Evolutionary conservation across 2,888 invertebrate genomes (phyloP), one percentile per base, ranked within the genome.

Genomic region (Epistrophella euchroma): DNA sequence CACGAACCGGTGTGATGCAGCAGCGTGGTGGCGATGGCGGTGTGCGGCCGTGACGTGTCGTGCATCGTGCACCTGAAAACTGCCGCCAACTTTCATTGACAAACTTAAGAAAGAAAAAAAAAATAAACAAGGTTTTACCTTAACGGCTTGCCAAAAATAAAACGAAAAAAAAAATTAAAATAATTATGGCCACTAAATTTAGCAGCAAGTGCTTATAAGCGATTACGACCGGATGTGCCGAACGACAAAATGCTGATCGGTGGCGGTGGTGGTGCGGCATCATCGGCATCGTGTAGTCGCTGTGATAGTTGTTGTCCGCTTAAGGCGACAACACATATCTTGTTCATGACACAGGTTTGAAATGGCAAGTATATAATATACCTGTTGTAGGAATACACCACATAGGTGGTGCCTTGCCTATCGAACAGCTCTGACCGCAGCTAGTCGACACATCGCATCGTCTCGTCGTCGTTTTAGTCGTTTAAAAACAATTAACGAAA

Each of bases 401-500:
- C 28, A 28, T 28, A 28, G 28, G 28, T 28, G 37, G 19, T 37
- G 11, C 19, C 37, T 58, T 35, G 55, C 43, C 13, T 58, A 35
- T 62, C 19, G 45, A 17, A 22, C 45, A 70, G 64, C 47, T 76
- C 25, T 52, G n/a, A 3, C 6, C 22, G 37, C 47, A 13, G 50
- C 60, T 35, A 1, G 68, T 43, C 62, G 55, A 25, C 60, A 19
- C 25, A 32, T 43, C 60, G 28, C 25, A 32, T 19, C 28, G 68
- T 66, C 11, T 35, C 25, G 66, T 55, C 28, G 79, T 37, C n/a
- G 17, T 35, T 37, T 52, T 52, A 64, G 74, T 76, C 75, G 66
- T 80, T 68, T 71, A 50, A 76, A 85, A 76, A 73, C 80, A 76
- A 85, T 85, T 80, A 80, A 85, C 85, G 68, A 85, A 85, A 85